Evolutionary conservation across 2,888 invertebrate species (phyloP).

Genomic region (Tholera decimalis): DNA sequence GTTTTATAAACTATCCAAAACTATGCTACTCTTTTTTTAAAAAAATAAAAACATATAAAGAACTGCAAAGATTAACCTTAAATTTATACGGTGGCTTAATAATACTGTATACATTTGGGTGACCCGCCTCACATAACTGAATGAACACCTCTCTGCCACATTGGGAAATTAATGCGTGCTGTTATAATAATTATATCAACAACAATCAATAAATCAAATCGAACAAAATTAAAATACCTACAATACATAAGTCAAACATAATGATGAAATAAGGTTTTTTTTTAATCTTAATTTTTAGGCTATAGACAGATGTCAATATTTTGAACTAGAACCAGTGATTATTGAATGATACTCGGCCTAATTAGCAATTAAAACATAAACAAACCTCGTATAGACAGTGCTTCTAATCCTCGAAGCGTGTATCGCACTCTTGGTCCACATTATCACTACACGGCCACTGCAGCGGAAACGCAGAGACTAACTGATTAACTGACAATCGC

Average conservation of each 20-base stretch:
- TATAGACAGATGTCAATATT: not conserved
- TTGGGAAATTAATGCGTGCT: not conserved
- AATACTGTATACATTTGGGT: too few relatives aligned
- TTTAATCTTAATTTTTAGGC: too few relatives aligned
- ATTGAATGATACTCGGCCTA: not conserved
- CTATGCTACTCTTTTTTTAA: too few relatives aligned
- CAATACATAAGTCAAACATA: too few relatives aligned
- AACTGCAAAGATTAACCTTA: too few relatives aligned
- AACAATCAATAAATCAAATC: not conserved
- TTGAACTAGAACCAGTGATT: not conserved
- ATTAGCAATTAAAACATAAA: not conserved
- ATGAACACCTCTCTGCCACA: not conserved
- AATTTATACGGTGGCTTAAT: too few relatives aligned
- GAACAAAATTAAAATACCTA: not conserved
- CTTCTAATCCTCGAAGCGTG: slow-evolving; percentile 26
- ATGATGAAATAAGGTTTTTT: too few relatives aligned
- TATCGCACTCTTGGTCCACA: slow-evolving; percentile 45
- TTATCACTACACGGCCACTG: slow-evolving; percentile 33
- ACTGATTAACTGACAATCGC: slow-evolving; percentile 25
- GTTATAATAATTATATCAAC: not conserved
- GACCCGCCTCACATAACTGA: too few relatives aligned
- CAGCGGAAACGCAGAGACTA: not conserved
- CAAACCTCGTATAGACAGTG: slow-evolving; percentile 35
- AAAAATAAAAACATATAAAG: too few relatives aligned
- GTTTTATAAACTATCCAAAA: too few relatives aligned